Conservation (phyloP, 2,113 vertebrate species). For the Microcebus lehilahytsara region DNA sequence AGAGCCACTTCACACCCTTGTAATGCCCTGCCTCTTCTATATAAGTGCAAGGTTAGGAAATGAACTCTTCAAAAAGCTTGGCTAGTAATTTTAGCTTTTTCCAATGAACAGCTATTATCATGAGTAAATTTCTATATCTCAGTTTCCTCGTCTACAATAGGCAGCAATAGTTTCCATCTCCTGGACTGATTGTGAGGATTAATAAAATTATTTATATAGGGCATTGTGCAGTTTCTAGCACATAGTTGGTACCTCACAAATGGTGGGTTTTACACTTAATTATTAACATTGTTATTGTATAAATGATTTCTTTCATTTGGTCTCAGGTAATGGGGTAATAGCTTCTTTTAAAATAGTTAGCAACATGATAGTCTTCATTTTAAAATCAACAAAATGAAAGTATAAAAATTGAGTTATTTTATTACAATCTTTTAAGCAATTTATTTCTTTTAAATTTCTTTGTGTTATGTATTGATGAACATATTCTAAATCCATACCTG, state of each 20-base stretch:
- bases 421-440: not conserved
- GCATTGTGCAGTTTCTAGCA: rapidly evolving
- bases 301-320: rapidly evolving
- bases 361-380: not conserved
- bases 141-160: not conserved
- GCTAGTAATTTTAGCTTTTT: not conserved
- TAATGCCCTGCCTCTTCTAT: not conserved
- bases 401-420: not conserved
- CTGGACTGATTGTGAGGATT: not conserved
- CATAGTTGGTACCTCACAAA: not conserved
- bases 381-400: not conserved
- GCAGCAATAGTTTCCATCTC: not conserved
- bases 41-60: not conserved
- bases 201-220: no score
- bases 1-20: rapidly evolving
- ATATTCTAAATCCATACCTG: not conserved
- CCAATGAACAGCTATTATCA: not conserved
- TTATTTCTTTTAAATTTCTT: not conserved
- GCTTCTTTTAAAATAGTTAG: not conserved
- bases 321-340: not conserved
- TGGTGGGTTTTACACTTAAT: not conserved
- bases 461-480: not conserved
- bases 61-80: not conserved
- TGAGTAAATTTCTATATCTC: not conserved
- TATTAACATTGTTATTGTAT: not conserved